Base-by-base conservation (phyloP, 2,113 vertebrate species). In the Lamprologus speciosus region DNA sequence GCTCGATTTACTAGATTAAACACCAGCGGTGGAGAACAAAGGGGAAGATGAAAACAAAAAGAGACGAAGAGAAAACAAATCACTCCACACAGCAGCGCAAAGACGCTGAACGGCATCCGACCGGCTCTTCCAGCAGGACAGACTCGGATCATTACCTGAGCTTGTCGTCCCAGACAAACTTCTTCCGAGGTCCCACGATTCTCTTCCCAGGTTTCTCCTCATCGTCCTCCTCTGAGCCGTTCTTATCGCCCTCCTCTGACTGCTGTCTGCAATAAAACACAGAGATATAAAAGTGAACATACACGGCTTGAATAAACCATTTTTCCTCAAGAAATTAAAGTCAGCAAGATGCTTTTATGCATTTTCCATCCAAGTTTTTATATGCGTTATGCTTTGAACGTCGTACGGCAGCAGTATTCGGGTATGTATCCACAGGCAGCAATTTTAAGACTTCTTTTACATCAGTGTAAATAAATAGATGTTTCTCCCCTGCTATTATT, bases 201-300 rank as follows among this genome's bases (percentile, higher is more conserved):
- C 99, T 97, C 94, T 98, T 98, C 35, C 99, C 98, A 33, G 99
- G 99, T 91, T 99, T 99, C 81, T 99, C 98, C 83, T 99, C 98
- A 82, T 99, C 98, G 58, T 99, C 98, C 45, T 99, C 99, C 84
- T 99, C 98, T 0, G 98, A 99, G 84, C 97, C 97, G 54, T 98
- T 99, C 94, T 96, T 98, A 23, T 99, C 98, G 45, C 97, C 97
- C 91, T 99, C 99, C 94, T 98, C 98, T 1, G 97, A 97, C 93
- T 98, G 98, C 85, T 97, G 97, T 95, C 98, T 99, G 93, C 9
- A 87, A 51, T 17, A 55, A 51, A 33, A 78, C 26, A 50, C 70
- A 50, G 16, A 91, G 37, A 81, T 26, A 57, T 47, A 81, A 51
- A 78, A 78, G 17, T 31, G 16, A 50, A 31, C 16, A 78, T n/a